Percentiles rank a stretch among this genome's conserved stretches.
Evolutionary conservation across 2,888 invertebrate species (phyloP).

Genomic region (Rhodophaea formosa): DNA sequence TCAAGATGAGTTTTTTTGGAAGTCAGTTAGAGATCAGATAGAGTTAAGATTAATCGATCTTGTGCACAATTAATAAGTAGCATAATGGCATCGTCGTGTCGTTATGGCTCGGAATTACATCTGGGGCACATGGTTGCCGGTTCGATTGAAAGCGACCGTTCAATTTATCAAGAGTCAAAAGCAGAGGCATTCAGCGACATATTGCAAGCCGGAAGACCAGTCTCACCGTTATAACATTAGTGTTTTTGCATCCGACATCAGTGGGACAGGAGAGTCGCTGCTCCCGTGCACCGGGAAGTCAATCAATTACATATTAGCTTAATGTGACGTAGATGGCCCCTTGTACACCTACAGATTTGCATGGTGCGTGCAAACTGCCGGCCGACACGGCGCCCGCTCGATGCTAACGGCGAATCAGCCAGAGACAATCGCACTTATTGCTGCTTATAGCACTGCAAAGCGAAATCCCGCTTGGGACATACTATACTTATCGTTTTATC

Average conservation of each 20-base stretch:
- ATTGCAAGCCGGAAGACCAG: constrained; percentile 53
- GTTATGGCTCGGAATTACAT: constrained; percentile 34
- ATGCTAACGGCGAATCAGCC: constrained; percentile 47
- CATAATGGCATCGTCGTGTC: constrained; percentile 31
- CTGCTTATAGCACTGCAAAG: constrained; percentile 42
- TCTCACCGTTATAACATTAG: constrained; percentile 71
- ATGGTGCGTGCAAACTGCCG: constrained; percentile 51
- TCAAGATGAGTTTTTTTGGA: constrained; percentile 39
- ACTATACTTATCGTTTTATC: constrained; percentile 29
- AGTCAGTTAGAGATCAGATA: constrained; percentile 35
- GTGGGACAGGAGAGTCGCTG: constrained; percentile 64
- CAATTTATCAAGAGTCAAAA: constrained; percentile 51
- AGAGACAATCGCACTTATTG: constrained; percentile 57
- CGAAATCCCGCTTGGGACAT: constrained; percentile 13
- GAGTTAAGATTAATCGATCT: constrained; percentile 47
- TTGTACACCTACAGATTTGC: constrained; percentile 60
- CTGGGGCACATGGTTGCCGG: constrained; percentile 42
- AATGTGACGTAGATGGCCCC: constrained; percentile 69
- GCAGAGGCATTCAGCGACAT: constrained; percentile 37
- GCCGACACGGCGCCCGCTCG: constrained; percentile 43
- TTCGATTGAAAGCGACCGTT: constrained; percentile 46
- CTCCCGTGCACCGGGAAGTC: constrained; percentile 65
- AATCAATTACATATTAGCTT: constrained; percentile 80
- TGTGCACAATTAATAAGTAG: constrained; percentile 39
- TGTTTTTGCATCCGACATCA: constrained; percentile 73